Evolutionary conservation across 2,797 vertebrate genomes (phyloP), one percentile per base, ranked within the genome.

Genomic region (Pogonophryne albipinna): DNA sequence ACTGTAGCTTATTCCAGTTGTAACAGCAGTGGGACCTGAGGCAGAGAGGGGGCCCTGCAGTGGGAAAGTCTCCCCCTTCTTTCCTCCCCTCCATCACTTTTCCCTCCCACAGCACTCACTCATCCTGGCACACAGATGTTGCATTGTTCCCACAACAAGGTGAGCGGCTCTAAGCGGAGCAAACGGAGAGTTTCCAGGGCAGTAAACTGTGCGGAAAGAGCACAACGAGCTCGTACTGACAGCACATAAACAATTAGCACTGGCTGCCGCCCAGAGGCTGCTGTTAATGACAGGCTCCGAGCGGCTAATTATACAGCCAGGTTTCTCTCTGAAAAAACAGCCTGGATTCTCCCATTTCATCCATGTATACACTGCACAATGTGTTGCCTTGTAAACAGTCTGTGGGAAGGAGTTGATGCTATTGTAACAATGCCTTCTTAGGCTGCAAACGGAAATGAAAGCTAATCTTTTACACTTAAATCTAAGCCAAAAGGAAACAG

Each of bases 211-310:
- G 65, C 27, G 41, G 64, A 67, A 56, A 58, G 50, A 62, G 80
- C 79, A 85, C 79, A 88, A 89, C 90, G 66, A 85, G 69, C n/a
- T 38, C 74, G 65, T 85, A 92, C 84, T 92, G 93, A 94, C 92
- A 83, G 91, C 91, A 85, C 82, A 87, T 85, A 92, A 95, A 94
- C 92, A 93, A 93, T 94, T 91, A 92, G 76, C 81, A 76, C 55
- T 88, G 92, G 91, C 87, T 42, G 78, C 66, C 79, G 79, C 93
- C 90, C 92, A 92, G 88, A 73, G 68, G 75, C 71, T 47, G 53
- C 73, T 69, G 71, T 83, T 92, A 92, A 94, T 92, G 71, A 91
- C 85, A 90, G 88, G 78, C 76, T 87, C 71, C 87, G 64, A 77
- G 71, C 6, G 27, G 69, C 78, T 92, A 93, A 95, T 94, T 94